These are phyloP conservation scores for Capreolus pygargus DNA, from an alignment of 2,113 vertebrate genomes.

Conservation along the genomic window DNA sequence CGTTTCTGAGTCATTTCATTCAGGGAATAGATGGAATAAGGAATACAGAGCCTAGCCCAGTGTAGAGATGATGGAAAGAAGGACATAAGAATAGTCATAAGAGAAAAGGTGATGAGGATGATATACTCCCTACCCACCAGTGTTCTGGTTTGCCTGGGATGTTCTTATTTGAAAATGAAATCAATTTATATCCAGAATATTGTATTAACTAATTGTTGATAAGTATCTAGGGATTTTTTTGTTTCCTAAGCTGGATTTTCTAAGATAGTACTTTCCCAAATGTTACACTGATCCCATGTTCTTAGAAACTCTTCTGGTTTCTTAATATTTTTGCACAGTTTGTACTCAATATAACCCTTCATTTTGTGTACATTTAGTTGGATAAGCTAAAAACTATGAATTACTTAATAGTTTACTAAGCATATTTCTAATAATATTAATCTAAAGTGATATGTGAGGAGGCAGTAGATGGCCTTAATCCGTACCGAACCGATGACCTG, in stretches of 20 bases:
- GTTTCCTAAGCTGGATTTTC: not conserved
- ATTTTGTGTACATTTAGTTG: not conserved
- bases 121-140: no score
- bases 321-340: not conserved
- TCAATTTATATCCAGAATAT: not conserved
- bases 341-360: not conserved
- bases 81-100: not conserved
- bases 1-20: conserved; percentile 25
- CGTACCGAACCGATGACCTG: not conserved
- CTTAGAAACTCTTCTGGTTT: not conserved
- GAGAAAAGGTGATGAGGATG: not conserved
- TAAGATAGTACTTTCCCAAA: not conserved
- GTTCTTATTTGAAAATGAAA: not conserved
- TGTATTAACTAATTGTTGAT: not conserved
- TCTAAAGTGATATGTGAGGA: not conserved
- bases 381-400: not conserved
- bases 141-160: not conserved
- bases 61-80: not conserved
- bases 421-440: not conserved
- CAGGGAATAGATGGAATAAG: not conserved
- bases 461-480: not conserved
- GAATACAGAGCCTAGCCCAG: not conserved
- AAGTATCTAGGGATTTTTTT: not conserved
- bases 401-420: not conserved
- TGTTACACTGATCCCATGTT: not conserved